Conservation (phyloP, 2,888 invertebrate genomes). For the Acleris emargana region DNA sequence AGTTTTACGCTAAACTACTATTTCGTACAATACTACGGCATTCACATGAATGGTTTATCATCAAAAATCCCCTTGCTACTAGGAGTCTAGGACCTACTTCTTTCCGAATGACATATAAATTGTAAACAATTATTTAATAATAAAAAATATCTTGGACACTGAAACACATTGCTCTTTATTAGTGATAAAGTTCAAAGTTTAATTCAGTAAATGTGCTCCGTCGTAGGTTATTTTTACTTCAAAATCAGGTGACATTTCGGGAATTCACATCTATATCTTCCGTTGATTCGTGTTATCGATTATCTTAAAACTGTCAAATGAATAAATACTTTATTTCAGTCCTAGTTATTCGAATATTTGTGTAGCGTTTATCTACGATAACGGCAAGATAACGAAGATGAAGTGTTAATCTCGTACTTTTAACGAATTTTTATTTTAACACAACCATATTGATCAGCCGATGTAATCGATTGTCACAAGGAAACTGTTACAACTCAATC, state of each 20-base stretch:
- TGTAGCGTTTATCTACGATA: conserved; percentile 68
- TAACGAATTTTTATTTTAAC: conserved; percentile 69
- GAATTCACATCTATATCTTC: conserved; percentile 12
- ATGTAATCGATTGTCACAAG: conserved; percentile 17
- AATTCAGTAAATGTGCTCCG: no score
- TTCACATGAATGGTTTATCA: no score
- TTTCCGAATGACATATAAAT: no score
- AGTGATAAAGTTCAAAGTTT: no score
- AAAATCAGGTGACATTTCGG: not conserved
- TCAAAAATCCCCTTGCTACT: no score
- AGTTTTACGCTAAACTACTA: no score
- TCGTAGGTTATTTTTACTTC: not conserved
- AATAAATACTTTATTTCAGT: conserved; percentile 68
- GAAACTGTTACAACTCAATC: conserved; percentile 35
- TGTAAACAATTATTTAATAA: no score
- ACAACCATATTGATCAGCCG: conserved; percentile 21
- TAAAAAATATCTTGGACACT: no score
- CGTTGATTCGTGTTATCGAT: conserved; percentile 45
- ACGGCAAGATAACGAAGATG: conserved; percentile 74
- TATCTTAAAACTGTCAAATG: conserved; percentile 66
- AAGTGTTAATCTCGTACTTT: conserved; percentile 79
- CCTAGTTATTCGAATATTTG: conserved; percentile 65
- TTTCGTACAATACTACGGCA: no score
- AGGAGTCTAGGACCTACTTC: no score
- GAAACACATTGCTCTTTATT: no score